Conservation (phyloP, 2,113 vertebrate genomes). For the Sinocyclocheilus grahami region DNA sequence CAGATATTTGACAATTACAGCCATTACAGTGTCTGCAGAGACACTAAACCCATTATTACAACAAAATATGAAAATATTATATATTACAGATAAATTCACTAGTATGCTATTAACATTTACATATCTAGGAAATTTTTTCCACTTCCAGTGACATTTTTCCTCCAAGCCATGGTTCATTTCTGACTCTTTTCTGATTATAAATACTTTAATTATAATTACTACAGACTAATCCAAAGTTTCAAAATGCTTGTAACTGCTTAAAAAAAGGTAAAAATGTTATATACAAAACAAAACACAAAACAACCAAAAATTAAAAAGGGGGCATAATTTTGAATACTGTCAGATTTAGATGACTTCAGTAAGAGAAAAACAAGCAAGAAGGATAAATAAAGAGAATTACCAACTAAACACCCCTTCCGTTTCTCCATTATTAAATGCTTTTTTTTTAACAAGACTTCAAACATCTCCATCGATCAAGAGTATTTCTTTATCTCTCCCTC, state of each 20-base stretch:
- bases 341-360: background rate
- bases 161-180: background rate
- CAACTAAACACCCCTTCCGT: background rate
- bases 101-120: background rate
- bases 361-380: background rate
- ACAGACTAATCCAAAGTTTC: background rate
- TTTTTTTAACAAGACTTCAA: background rate
- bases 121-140: background rate
- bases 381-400: background rate
- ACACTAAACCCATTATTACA: background rate
- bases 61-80: background rate
- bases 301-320: background rate
- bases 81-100: background rate
- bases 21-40: background rate
- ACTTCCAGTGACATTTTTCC: background rate
- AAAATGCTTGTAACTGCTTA: background rate
- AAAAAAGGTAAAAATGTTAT: background rate
- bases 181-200: background rate
- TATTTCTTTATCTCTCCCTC: background rate
- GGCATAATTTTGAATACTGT: background rate
- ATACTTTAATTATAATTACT: background rate
- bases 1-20: background rate
- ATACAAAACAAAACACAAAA: background rate
- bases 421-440: background rate
- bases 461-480: background rate